Base-by-base conservation (phyloP, 2,113 vertebrate species). In the Dasypus novemcinctus region DNA sequence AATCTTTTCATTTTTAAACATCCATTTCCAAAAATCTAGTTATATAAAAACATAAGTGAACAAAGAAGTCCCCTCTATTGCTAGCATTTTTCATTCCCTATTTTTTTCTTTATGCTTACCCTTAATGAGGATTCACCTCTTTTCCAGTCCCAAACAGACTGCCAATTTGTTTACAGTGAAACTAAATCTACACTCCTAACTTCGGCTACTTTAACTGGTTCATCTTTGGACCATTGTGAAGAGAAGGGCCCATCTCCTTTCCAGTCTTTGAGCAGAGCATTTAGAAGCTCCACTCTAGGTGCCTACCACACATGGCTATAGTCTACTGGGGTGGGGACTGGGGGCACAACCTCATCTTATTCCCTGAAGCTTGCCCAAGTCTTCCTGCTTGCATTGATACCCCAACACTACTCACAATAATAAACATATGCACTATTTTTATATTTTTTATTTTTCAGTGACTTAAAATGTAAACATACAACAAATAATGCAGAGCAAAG, bases 11-110 rank as follows among this genome's bases (percentile, higher is more conserved):
- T 85, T 83, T 88, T 71, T 38, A 57, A 29, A 64, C 17, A 61
- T 63, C 57, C 25, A 80, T 86, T 83, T 93, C 80, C 76, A 79
- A 96, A 80, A 84, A 43, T 41, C 83, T 80, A 15, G 21, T 83
- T 75, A 31, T 18, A 76, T 79, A 87, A 91, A 94, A 89, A 14
- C 1, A 0, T 49, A 84, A 84, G 66, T 64, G 15, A 59, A 72
- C 54, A 74, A 46, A 88, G 25, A 88, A 93, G 14, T 61, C 29
- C 69, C 27, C 31, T 78, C 69, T 38, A 38, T 27, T 49, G 64
- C 36, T 38, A 61, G 54, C 29, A 90, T 49, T 68, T 4, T 31
- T 87, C 38, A 20, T 49, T 87, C 71, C 68, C 84, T 80, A 1
- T 41, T 76, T 81, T 81, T 52, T 74, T 76, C 64, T 71, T 93